phyloP scores from a whole-genome alignment of 1,140 invertebrate genomes.

The Cherax quadricarinatus region DNA sequence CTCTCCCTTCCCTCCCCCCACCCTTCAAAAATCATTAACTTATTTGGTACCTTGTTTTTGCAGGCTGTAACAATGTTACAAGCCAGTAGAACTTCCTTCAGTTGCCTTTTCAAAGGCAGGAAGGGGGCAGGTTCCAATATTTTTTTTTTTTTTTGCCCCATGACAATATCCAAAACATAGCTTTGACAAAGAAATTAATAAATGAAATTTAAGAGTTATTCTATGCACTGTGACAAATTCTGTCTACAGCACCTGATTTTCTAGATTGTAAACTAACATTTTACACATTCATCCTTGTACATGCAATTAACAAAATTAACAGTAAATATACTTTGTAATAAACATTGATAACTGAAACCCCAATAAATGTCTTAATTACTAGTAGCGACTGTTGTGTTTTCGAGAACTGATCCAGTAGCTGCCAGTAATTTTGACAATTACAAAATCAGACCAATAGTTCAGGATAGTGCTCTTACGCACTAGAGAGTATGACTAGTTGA shows the following conservation, averaged over 20 bases:
- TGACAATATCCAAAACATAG: neutral
- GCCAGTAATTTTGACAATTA: neutral
- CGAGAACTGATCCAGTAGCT: too few species aligned
- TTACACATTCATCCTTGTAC: neutral
- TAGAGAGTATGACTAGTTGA: conserved; percentile 38
- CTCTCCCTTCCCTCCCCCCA: too few species aligned
- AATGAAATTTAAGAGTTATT: too few species aligned
- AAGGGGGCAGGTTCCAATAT: neutral
- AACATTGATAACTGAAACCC: neutral
- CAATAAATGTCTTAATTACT: neutral
- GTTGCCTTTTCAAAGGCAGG: neutral
- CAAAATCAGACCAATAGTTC: neutral
- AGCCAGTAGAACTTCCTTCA: neutral
- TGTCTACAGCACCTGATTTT: neutral
- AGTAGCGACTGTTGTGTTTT: too few species aligned
- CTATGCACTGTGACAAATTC: neutral
- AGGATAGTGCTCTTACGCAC: neutral
- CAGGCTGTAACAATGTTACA: neutral
- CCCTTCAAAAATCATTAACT: too few species aligned
- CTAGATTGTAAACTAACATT: neutral
- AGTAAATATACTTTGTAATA: neutral
- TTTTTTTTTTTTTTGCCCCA: neutral
- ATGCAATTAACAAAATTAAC: neutral
- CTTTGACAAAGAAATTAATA: neutral
- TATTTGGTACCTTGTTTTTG: too few species aligned